Base-by-base conservation (phyloP, 2,888 invertebrate species). In the Strigamia maritima region DNA sequence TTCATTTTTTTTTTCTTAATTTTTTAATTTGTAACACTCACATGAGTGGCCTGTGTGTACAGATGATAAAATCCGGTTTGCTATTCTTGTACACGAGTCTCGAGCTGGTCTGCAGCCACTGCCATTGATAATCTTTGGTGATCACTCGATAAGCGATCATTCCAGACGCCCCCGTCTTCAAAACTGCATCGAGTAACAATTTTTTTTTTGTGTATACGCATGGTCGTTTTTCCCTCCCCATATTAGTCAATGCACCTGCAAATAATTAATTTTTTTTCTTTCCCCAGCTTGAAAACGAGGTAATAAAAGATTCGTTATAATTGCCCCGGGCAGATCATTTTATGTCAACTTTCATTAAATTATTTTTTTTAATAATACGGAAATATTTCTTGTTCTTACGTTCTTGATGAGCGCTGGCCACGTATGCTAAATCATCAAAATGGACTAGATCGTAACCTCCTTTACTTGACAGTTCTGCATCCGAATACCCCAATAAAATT, bases 401-500 rank as follows among this genome's bases (percentile, higher is more conserved):
- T 91, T 99, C 98, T 90, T 98, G 97, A 88, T 99, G 99, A 81
- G 99, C 98, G 84, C 97, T 97, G 35, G 98, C 96, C 75, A 98
- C 97, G 85, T 98, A 99, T 0, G 94, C 94, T 83, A 98, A 89
- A 87, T 99, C 99, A 84, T 98, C 98, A 84, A 94, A 97, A 88
- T 99, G 99, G 82, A 99, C 95, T 84, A 99, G 90, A 87, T 97
- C 95, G 87, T 99, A 99, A 80, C 97, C 97, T n/a, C 97, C 96
- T 90, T 95, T 91, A 86, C 93, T 94, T 44, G 93, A 92, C 82
- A 95, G 87, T 88, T 95, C 98, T 1, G 93, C 90, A 86, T 98
- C 98, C 0, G 95, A 93, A 86, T 95, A 98, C 16, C 97, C 97
- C 82, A 98, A 89, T 82, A 98, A 89, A 90, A 96, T 92, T 87